A percentile compares a stretch with the other conserved stretches of the same genome.
These are phyloP conservation scores for Dynastes maya DNA, from an alignment of 2,888 invertebrate species.

Conservation along the genomic window DNA sequence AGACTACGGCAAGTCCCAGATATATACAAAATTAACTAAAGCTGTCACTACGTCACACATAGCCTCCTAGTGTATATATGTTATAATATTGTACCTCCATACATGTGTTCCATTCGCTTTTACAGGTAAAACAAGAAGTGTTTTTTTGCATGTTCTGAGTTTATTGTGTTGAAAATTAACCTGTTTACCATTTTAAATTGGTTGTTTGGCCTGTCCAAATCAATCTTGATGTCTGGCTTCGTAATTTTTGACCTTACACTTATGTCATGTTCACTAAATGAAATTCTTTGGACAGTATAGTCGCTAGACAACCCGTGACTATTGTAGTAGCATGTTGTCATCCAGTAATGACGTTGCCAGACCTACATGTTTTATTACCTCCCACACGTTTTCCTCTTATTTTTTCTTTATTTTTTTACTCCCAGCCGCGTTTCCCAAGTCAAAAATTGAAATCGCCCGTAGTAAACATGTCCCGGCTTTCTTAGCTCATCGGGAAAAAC, in stretches of 20 bases:
- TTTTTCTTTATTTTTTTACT: conserved; percentile 10
- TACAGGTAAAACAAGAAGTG: conserved; percentile 56
- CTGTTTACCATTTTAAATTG: neutral
- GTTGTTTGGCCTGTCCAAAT: too few relatives aligned
- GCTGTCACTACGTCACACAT: conserved; percentile 58
- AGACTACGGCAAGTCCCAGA: conserved; percentile 64
- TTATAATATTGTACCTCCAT: conserved; percentile 53
- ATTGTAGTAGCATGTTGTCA: conserved; percentile 47
- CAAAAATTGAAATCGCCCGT: neutral
- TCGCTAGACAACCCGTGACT: conserved; percentile 10
- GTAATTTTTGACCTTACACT: conserved; percentile 1
- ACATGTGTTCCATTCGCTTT: conserved; percentile 56
- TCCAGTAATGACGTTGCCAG: conserved; percentile 41
- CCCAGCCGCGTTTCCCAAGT: neutral
- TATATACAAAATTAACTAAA: conserved; percentile 70
- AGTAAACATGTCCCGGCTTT: neutral
- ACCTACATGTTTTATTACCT: conserved; percentile 26
- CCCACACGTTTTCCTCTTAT: conserved; percentile 9
- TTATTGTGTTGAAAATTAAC: neutral
- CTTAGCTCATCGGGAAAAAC: conserved; percentile 10
- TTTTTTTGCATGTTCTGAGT: neutral
- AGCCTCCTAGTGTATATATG: conserved; percentile 37
- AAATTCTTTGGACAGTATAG: too few relatives aligned
- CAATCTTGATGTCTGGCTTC: neutral
- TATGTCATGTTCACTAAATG: conserved; percentile 9